Base-by-base conservation (phyloP, 2,113 vertebrate species). In the Brienomyrus longianalis region DNA sequence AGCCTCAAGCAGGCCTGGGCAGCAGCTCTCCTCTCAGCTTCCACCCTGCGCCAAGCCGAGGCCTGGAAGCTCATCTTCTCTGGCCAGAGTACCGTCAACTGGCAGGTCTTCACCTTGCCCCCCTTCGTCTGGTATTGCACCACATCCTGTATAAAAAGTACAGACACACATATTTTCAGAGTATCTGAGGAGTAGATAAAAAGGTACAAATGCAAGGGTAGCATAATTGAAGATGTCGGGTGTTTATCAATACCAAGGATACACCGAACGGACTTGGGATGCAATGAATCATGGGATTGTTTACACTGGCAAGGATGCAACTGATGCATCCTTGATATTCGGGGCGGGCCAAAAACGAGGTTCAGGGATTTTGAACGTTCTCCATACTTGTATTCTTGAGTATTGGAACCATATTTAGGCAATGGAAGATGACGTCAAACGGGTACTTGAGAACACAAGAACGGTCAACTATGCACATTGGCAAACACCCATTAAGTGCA, bases 1-100 rank as follows among this genome's bases (percentile, higher is more conserved):
- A 99, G 94, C 91, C 96, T 97, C 95, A 98, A 95, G 88, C 98
- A 99, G 90, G 98, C 98, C 85, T 99, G 93, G 0, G 98, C 98
- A 0, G 98, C 97, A 0, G 97, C 98, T 89, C 94, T 96, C 80
- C 93, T 97, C 92, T 99, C 98, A 0, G 98, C 98, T 47, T 96
- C 95, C 21, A 95, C 91, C 91, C 96, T 96, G 85, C 95, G 97
- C 1, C 92, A 94, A 0, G 97, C 97, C 35, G 94, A 95, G 47
- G 97, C 97, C 0, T 93, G 95, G 9, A 99, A 99, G 1, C 92
- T 97, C 96, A 99, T 97, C 4, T 97, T 93, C 62, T 97, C 96
- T 0, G 98, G 98, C 98, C 98, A 99, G 88, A 90, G 96, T 11
- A 99, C 89, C 0, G 96, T 97, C 35, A 99, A 95, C 23, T 96